Conservation (phyloP, 2,888 invertebrate species). For the Sialis fuliginosa region DNA sequence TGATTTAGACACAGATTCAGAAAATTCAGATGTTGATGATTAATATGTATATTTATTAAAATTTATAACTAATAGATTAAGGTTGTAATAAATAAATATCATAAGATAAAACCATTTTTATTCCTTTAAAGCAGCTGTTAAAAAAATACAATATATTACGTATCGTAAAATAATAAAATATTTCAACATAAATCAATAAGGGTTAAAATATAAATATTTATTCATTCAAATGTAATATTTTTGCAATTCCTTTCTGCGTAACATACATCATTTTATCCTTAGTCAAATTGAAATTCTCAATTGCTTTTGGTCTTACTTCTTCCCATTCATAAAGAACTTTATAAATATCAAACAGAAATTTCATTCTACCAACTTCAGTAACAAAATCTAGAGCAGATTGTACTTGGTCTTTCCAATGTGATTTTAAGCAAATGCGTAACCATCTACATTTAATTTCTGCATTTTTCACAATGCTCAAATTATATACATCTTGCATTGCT, state of each 20-base stretch:
- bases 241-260: conserved; percentile 50
- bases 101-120: conserved; percentile 25
- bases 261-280: conserved; percentile 72
- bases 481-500: conserved; percentile 43
- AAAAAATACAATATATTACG: neutral
- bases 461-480: conserved; percentile 46
- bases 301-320: conserved; percentile 42
- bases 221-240: conserved; percentile 45
- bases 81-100: conserved; percentile 11
- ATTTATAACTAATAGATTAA: no score
- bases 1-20: neutral
- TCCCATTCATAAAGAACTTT: conserved; percentile 71
- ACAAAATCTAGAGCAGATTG: conserved; percentile 56
- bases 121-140: neutral
- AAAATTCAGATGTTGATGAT: neutral
- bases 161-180: neutral
- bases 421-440: conserved; percentile 59
- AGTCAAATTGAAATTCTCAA: conserved; percentile 53
- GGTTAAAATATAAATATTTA: conserved; percentile 10
- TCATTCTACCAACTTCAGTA: conserved; percentile 76
- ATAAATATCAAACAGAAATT: conserved; percentile 77
- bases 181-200: neutral
- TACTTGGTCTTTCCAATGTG: conserved; percentile 47
- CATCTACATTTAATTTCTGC: conserved; percentile 65
- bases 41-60: no score